Evolutionary conservation across 1,140 invertebrate species (phyloP), one percentile per base, ranked within the genome.

Genomic region (Dolichoris vasculosae): DNA sequence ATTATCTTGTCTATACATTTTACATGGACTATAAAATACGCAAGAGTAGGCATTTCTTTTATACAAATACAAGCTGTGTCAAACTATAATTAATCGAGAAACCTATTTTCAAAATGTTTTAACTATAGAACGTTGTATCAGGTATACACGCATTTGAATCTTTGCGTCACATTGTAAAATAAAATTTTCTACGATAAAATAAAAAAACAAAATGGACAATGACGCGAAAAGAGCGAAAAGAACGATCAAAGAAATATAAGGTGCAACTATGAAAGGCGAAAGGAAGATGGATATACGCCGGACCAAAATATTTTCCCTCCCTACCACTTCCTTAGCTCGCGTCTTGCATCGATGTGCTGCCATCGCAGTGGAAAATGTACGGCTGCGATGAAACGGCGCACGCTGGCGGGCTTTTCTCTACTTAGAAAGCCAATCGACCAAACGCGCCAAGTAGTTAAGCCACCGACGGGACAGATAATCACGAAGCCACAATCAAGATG

Each of bases 271-370:
- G 17, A 11, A 40, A 40, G 35, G 15, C 4, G 0, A 3, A 75
- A 46, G 11, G 32, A 6, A 59, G 11, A 51, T 15, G 43, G 1
- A 79, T 17, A 64, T 43, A 40, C 15, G 32, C 15, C 26, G 76
- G 59, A 86, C 55, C 78, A 86, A 81, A 87, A 81, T 79, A 83
- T 84, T 84, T 84, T 84, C 63, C 76, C 48, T 78, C 46, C 76
- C 83, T 67, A 64, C 76, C 64, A 64, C 73, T 64, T 43, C 35
- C 35, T 48, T 17, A 7, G 17, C 13, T 75, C 82, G 71, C 71
- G 71, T 23, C 71, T 73, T 46, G 51, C 11, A 30, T 73, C 15
- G 2, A 55, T 11, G 46, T 77, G 75, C 17, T 51, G 76, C 63
- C 59, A 38, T 38, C 35, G 6, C 82, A 83, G 82, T 83, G 82